phyloP scores from a whole-genome alignment of 2,888 invertebrate genomes.

The Erebia aethiops region DNA sequence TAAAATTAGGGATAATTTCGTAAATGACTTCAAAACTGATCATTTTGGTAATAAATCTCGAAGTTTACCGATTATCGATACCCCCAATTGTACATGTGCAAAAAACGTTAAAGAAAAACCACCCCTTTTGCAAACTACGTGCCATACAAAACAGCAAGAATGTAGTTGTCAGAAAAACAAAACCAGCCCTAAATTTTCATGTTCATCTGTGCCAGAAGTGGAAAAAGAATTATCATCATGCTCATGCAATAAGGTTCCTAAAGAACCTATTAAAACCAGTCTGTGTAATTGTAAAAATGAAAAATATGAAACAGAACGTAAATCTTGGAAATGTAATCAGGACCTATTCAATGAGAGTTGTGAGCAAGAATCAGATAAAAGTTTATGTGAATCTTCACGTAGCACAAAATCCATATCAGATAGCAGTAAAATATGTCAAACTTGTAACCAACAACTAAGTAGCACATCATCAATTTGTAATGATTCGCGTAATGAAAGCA shows the following conservation, averaged over 20 bases:
- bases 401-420: neutral
- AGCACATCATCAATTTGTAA: neutral
- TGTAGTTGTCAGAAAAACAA: neutral
- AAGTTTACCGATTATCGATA: neutral
- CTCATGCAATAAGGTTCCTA: slow-evolving; percentile 6
- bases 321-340: slow-evolving; percentile 8
- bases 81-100: neutral
- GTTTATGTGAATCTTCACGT: slow-evolving; percentile 2
- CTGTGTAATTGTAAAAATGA: neutral
- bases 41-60: slow-evolving; percentile 12
- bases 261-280: too few relatives aligned
- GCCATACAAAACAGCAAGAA: neutral
- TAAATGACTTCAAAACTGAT: neutral
- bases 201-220: neutral
- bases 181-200: neutral
- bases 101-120: slow-evolving; percentile 1
- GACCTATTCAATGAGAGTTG: neutral
- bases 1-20: slow-evolving; percentile 2
- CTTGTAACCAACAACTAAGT: neutral
- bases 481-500: neutral
- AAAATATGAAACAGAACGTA: slow-evolving; percentile 3
- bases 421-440: neutral
- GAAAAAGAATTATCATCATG: slow-evolving; percentile 9
- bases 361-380: neutral
- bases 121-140: neutral